Evolutionary conservation across 2,797 vertebrate genomes (phyloP).

Genomic region (Hydrophis major): DNA sequence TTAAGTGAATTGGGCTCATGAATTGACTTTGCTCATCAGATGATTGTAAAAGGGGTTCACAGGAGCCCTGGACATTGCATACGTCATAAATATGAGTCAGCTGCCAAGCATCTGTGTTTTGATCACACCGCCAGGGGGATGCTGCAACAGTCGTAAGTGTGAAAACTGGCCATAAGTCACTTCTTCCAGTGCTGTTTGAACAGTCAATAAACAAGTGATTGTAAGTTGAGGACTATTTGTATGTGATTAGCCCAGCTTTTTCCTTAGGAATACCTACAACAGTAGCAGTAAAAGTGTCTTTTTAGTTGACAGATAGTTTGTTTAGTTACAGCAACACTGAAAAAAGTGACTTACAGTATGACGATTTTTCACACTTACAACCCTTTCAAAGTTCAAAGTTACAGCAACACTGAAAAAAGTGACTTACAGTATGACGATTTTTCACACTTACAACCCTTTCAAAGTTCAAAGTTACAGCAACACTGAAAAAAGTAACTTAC

Average conservation of each 20-base stretch:
- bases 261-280: not conserved
- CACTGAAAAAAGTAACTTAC: not conserved
- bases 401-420: not conserved
- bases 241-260: not conserved
- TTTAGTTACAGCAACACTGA: not conserved
- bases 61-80: not conserved
- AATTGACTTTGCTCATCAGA: not conserved
- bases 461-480: not conserved
- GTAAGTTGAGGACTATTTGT: not conserved
- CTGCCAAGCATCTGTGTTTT: no score
- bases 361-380: no score
- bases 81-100: not conserved
- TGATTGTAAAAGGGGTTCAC: not conserved
- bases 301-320: not conserved
- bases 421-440: not conserved
- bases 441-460: not conserved
- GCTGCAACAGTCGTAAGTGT: no score
- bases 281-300: no score
- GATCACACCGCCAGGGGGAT: no score
- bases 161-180: no score
- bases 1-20: not conserved
- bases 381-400: not conserved
- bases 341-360: not conserved
- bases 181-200: not conserved
- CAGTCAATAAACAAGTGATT: not conserved